phyloP scores from a whole-genome alignment of 2,113 vertebrate genomes.

The Hyaena hyaena region DNA sequence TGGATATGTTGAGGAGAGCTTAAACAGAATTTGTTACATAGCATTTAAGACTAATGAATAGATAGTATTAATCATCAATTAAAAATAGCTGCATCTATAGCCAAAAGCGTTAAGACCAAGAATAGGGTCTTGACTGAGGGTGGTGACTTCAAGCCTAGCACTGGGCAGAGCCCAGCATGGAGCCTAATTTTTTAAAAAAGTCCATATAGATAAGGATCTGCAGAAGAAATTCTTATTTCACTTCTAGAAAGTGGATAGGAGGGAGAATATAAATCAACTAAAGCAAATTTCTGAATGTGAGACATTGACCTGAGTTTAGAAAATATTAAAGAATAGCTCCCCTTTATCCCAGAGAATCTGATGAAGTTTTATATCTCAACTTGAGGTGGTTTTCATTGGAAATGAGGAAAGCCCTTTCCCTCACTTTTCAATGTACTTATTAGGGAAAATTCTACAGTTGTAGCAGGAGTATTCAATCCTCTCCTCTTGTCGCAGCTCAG shows the following conservation, averaged over 20 bases:
- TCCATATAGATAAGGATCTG: not conserved
- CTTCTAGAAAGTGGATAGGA: not conserved
- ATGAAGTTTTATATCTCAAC: not conserved
- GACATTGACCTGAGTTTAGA: not conserved
- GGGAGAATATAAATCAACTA: not conserved
- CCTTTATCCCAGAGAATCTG: fast-evolving
- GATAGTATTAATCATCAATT: not conserved
- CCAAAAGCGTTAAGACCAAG: not conserved
- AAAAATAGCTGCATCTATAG: not conserved
- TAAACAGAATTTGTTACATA: not conserved
- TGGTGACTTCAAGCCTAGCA: too few relatives aligned
- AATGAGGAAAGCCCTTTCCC: not conserved
- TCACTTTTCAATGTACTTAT: not conserved
- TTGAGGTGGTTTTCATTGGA: not conserved
- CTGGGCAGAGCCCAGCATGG: too few relatives aligned
- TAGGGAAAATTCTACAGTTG: not conserved
- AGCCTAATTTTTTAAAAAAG: too few relatives aligned
- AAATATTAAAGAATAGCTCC: not conserved
- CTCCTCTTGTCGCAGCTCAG: not conserved
- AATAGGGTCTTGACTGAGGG: not conserved
- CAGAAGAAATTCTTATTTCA: not conserved
- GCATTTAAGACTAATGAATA: not conserved
- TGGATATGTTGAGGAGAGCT: not conserved
- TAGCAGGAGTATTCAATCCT: fast-evolving
- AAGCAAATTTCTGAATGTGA: not conserved